These are phyloP conservation scores for Ganaspis sp. DNA, from an alignment of 1,140 invertebrate genomes.

Conservation along the genomic window DNA sequence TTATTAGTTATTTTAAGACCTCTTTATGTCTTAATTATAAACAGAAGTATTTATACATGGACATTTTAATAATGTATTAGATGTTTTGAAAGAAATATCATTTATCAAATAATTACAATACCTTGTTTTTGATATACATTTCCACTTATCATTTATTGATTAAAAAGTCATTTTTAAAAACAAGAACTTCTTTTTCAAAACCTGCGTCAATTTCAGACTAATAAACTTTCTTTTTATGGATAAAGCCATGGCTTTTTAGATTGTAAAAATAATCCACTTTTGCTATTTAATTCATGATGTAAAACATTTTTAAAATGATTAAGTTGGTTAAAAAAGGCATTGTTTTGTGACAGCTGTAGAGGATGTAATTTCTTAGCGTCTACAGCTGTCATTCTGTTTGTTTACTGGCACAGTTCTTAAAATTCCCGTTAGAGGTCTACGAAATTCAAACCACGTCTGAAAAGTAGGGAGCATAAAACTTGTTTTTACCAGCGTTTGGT, in stretches of 20 bases:
- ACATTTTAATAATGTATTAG: too few species aligned
- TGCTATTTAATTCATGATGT: not conserved
- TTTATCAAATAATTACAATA: conserved; percentile 34
- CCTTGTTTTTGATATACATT: not conserved
- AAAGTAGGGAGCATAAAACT: too few species aligned
- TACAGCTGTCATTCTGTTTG: conserved; percentile 4
- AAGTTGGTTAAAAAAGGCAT: not conserved
- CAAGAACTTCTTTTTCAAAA: not conserved
- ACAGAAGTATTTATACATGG: too few species aligned
- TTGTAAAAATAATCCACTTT: not conserved
- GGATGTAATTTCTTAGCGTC: not conserved
- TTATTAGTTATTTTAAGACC: too few species aligned
- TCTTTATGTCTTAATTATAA: too few species aligned
- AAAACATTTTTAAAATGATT: not conserved
- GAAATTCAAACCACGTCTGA: too few species aligned
- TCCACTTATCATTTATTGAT: not conserved
- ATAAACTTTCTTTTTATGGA: not conserved
- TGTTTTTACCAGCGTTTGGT: too few species aligned
- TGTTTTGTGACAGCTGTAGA: not conserved
- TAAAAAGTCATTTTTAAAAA: not conserved
- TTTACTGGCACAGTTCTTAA: not conserved
- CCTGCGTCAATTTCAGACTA: not conserved
- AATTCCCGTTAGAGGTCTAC: not conserved
- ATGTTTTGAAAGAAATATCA: too few species aligned
- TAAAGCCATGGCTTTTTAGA: not conserved